These are phyloP conservation scores for Dorcus hopei DNA, from an alignment of 2,888 invertebrate species.

Conservation along the genomic window DNA sequence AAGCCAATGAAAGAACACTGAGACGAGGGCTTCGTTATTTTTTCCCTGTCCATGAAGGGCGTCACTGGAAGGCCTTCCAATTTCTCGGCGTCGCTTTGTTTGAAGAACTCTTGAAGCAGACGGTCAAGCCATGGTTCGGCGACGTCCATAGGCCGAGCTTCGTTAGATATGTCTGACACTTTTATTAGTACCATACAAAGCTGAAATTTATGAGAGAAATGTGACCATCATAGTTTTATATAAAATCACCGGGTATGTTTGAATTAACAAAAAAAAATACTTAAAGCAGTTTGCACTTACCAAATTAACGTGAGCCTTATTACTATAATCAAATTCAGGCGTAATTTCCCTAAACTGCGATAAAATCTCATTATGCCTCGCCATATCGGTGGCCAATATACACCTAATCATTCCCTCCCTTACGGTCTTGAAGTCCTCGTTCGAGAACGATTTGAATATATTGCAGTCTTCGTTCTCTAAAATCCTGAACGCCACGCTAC, in stretches of 20 bases:
- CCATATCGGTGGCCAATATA: conserved; percentile 77
- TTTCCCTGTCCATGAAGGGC: conserved; percentile 83
- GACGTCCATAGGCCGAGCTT: conserved; percentile 77
- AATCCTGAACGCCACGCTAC: conserved; percentile 78
- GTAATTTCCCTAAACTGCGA: conserved; percentile 66
- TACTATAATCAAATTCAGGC: conserved; percentile 64
- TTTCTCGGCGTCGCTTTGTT: conserved; percentile 78
- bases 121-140: conserved; percentile 81
- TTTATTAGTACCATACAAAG: conserved; percentile 78
- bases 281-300: conserved; percentile 51
- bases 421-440: conserved; percentile 61
- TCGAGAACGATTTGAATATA: conserved; percentile 67
- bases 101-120: conserved; percentile 70
- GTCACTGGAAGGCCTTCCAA: conserved; percentile 79
- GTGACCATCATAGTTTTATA: not conserved
- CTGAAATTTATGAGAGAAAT: conserved; percentile 45
- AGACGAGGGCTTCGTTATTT: conserved; percentile 78
- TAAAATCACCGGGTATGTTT: not conserved
- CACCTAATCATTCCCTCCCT: conserved; percentile 77
- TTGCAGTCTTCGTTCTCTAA: conserved; percentile 77
- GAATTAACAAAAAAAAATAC: too few species aligned
- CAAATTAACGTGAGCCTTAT: conserved; percentile 68
- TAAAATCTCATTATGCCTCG: conserved; percentile 73
- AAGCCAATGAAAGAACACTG: conserved; percentile 82
- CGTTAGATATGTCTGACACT: conserved; percentile 81